Evolutionary conservation across 2,113 vertebrate genomes (phyloP).

Genomic region (Aplodontia rufa): DNA sequence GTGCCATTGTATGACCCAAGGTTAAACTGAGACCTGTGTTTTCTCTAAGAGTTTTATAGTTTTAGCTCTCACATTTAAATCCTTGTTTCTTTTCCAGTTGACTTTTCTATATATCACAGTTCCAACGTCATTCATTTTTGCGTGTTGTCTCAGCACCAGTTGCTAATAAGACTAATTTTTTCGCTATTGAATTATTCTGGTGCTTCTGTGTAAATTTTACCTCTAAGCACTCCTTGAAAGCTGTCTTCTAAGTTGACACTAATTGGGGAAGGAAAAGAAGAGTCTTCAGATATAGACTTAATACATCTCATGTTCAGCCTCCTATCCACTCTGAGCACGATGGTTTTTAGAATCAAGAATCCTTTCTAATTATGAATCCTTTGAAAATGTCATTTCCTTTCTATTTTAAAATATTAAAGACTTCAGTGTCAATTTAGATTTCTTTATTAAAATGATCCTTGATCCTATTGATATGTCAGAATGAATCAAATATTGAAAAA

Average conservation of each 20-base stretch:
- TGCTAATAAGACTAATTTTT: background rate
- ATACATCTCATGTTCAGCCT: background rate
- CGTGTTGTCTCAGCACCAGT: background rate
- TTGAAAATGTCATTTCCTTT: constrained; percentile 45
- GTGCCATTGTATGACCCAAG: background rate
- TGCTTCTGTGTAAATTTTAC: background rate
- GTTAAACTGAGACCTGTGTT: background rate
- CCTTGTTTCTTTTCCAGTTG: background rate
- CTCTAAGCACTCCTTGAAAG: background rate
- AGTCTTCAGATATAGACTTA: background rate
- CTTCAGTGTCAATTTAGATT: background rate
- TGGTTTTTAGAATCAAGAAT: background rate
- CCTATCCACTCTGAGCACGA: background rate
- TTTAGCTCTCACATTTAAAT: background rate
- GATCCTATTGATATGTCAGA: background rate
- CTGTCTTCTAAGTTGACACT: background rate
- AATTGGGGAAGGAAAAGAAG: background rate
- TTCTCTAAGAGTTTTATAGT: background rate
- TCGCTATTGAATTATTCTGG: background rate
- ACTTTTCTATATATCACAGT: background rate
- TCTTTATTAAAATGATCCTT: background rate
- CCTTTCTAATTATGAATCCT: constrained; percentile 20
- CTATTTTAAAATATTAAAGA: constrained; percentile 42
- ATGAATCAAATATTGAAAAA: constrained; percentile 32
- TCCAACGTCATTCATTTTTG: background rate